phyloP scores from a whole-genome alignment of 2,113 vertebrate genomes.

The Caretta caretta region DNA sequence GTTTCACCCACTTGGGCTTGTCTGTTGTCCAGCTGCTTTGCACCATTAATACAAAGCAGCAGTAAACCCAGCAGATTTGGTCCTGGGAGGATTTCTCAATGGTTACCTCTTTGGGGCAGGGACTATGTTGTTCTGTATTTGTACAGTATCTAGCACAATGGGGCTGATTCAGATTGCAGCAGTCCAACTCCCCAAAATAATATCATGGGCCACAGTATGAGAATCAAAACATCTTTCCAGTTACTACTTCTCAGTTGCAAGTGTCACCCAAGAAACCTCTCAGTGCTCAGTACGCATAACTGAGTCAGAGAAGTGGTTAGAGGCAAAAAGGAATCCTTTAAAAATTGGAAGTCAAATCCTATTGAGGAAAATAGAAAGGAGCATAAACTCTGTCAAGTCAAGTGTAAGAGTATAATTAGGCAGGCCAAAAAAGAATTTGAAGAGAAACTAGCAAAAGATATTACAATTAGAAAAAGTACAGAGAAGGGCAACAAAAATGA shows the following conservation, averaged over 20 bases:
- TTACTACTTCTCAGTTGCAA: not conserved
- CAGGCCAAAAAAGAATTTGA: not conserved
- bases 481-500: not conserved
- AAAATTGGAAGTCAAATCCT: not conserved
- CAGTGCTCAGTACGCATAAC: not conserved
- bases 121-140: not conserved
- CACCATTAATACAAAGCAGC: not conserved
- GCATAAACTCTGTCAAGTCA: too few relatives aligned
- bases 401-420: not conserved
- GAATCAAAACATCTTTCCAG: not conserved
- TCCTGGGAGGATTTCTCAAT: constrained; percentile 16
- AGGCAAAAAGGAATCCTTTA: not conserved
- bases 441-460: not conserved
- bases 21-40: not conserved
- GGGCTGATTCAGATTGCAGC: not conserved
- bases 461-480: not conserved
- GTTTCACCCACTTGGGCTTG: not conserved
- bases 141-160: fast-evolving
- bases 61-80: constrained; percentile 8
- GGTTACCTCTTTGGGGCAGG: not conserved
- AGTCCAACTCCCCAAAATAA: too few relatives aligned
- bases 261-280: not conserved
- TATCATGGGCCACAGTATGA: too few relatives aligned
- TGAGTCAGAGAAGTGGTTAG: not conserved
- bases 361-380: not conserved